These are phyloP conservation scores for Acanthosepion esculentum DNA, from an alignment of 2,888 invertebrate species.

Conservation along the genomic window DNA sequence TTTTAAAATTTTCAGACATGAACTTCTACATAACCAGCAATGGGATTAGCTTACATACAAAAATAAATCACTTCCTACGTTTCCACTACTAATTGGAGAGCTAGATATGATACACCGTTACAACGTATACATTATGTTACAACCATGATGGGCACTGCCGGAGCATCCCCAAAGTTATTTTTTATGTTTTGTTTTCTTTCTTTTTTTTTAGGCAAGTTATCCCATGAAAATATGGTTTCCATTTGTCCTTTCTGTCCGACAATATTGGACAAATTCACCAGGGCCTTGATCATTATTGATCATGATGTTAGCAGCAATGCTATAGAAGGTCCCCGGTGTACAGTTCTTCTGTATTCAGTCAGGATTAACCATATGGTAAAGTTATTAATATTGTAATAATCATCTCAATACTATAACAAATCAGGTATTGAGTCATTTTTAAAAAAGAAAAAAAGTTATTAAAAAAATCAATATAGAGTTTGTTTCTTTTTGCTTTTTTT, in stretches of 20 bases:
- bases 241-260: conserved; percentile 38
- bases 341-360: conserved; percentile 33
- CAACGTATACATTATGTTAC: conserved; percentile 47
- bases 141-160: conserved; percentile 42
- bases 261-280: conserved; percentile 40
- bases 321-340: background rate
- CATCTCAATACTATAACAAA: background rate
- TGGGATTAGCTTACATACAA: conserved; percentile 48
- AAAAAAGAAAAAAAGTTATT: background rate
- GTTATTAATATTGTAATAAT: background rate
- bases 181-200: background rate
- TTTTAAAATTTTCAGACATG: conserved; percentile 42
- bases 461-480: conserved; percentile 2
- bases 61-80: conserved; percentile 48
- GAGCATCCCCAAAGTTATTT: conserved; percentile 4
- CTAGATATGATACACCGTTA: conserved; percentile 47
- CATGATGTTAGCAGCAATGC: background rate
- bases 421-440: background rate
- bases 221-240: conserved; percentile 48
- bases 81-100: conserved; percentile 47
- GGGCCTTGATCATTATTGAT: background rate
- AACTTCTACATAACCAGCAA: conserved; percentile 48
- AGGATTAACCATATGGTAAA: background rate
- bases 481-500: background rate
- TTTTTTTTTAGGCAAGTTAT: conserved; percentile 39